These are phyloP conservation scores for Sinohyriopsis cumingii DNA, from an alignment of 2,888 invertebrate species.

Conservation along the genomic window DNA sequence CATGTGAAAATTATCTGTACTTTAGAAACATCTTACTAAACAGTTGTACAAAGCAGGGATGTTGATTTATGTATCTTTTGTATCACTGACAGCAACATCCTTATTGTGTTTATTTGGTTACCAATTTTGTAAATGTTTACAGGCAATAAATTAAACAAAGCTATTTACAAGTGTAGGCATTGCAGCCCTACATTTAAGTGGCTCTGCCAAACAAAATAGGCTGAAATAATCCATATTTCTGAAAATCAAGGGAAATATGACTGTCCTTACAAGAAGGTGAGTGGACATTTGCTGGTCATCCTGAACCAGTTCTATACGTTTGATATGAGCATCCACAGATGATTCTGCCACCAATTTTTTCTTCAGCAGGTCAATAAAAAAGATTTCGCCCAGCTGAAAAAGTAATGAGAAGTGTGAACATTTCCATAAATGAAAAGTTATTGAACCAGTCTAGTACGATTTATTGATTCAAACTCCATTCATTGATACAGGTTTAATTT, in stretches of 20 bases:
- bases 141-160: no score
- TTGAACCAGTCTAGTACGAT: neutral
- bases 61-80: no score
- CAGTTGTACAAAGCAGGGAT: neutral
- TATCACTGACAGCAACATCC: no score
- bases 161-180: no score
- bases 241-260: neutral
- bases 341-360: conserved; percentile 81
- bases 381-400: conserved; percentile 75
- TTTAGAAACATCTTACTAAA: neutral
- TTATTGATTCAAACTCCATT: neutral
- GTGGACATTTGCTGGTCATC: conserved; percentile 77
- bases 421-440: neutral
- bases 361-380: conserved; percentile 82
- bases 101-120: no score
- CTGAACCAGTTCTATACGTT: conserved; percentile 80
- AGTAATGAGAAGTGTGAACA: conserved; percentile 16
- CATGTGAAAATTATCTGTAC: no score
- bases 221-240: neutral
- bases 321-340: conserved; percentile 79
- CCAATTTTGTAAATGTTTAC: no score
- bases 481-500: no score
- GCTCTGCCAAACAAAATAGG: neutral
- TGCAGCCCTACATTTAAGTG: neutral
- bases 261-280: conserved; percentile 62